Evolutionary conservation across 2,113 vertebrate species (phyloP), one percentile per base, ranked within the genome.

Genomic region (Mormyrus iriodes): DNA sequence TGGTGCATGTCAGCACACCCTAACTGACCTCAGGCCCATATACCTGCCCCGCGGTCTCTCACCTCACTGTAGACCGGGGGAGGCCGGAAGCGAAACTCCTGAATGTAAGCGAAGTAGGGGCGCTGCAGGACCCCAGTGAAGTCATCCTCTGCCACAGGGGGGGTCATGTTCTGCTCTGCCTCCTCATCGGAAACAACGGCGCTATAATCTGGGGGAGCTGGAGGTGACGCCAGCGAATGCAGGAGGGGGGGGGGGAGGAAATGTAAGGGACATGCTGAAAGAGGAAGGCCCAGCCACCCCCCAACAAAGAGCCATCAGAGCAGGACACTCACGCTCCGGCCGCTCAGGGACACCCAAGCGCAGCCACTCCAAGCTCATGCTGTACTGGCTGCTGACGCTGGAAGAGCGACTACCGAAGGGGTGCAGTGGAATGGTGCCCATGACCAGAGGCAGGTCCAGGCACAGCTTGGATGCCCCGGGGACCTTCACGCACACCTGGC

Each of bases 41-140:
- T 27, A 3, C 9, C 61, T 31, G n/a, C 61, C 27, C 17, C 0
- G n/a, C n/a, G 3, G 27, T 13, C 0, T 69, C 94, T 95, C 91
- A 99, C 98, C 97, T 98, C 98, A 0, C 97, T 95, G 90, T 99
- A 99, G 5, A 99, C 94, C 0, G 98, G 98, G 0, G 98, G 98
- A 0, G 98, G 98, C 73, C 96, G 92, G 94, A 96, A 97, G 88
- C 98, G 97, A 89, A 98, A 99, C 89, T 99, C 98, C 88, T 98
- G 98, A 82, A 99, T 95, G 51, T 97, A 99, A 53, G 97, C 94
- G 0, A 97, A 96, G 93, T 97, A 97, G 0, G 97, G 97, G 39
- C 96, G 95, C 88, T 97, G 97, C 1, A 96, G 91, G 89, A 96
- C 93, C 4, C 93, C 90, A 0, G 93, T 91, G 3, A 97, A 95